Percentiles rank a stretch among this genome's conserved stretches.
These are phyloP conservation scores for Barnardius zonarius DNA, from an alignment of 2,113 vertebrate species.

Conservation along the genomic window DNA sequence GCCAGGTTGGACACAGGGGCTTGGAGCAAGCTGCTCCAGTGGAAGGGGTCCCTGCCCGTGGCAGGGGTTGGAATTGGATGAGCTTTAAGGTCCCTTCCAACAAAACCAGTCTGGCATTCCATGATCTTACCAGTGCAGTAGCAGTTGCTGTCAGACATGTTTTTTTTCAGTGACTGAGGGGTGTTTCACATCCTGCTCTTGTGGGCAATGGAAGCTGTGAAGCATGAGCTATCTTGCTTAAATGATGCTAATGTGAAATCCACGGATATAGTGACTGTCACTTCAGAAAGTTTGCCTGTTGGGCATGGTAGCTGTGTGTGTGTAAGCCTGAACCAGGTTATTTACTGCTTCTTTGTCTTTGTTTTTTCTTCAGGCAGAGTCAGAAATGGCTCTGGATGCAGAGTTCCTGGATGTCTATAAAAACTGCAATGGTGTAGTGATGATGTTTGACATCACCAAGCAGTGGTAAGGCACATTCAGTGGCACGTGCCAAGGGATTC, in stretches of 20 bases:
- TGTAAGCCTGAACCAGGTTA: background rate
- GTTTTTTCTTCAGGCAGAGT: slow-evolving; percentile 78
- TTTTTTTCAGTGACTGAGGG: background rate
- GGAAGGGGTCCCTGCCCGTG: background rate
- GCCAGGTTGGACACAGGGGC: background rate
- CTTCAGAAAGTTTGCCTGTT: background rate
- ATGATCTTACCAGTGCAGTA: background rate
- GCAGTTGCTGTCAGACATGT: background rate
- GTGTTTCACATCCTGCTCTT: background rate
- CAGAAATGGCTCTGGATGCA: slow-evolving; percentile 92
- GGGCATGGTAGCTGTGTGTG: background rate
- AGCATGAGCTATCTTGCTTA: background rate
- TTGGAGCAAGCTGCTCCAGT: background rate
- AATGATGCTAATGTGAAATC: background rate
- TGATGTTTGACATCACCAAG: slow-evolving; percentile 99
- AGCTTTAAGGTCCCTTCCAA: background rate
- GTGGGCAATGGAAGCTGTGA: background rate
- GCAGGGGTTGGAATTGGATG: background rate
- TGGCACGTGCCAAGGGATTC: too few species aligned
- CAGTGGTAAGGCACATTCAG: slow-evolving; percentile 84
- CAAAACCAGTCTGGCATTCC: background rate
- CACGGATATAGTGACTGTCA: fast-evolving
- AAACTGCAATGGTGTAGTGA: slow-evolving; percentile 95
- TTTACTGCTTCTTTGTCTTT: background rate
- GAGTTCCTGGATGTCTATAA: slow-evolving; percentile 99